Evolutionary conservation across 2,888 invertebrate species (phyloP).

Genomic region (Acrocyrtus sp.): DNA sequence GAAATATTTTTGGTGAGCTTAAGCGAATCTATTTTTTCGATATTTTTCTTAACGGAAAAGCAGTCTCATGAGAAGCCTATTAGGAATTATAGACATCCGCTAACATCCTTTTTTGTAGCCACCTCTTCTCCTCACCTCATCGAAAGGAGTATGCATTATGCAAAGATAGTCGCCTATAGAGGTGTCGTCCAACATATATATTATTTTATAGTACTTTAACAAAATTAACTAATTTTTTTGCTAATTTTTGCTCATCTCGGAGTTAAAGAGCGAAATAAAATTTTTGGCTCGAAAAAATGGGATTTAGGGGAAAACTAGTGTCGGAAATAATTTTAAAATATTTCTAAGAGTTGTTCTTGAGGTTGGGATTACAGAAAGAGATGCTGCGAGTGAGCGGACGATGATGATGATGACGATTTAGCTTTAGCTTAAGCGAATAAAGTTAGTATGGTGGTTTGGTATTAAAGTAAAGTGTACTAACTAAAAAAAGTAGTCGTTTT

Average conservation of each 20-base stretch:
- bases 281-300: background rate
- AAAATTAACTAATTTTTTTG: background rate
- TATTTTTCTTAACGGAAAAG: background rate
- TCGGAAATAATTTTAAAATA: slow-evolving; percentile 23
- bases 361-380: background rate
- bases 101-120: slow-evolving; percentile 32
- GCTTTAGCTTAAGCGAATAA: slow-evolving; percentile 33
- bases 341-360: background rate
- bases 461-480: slow-evolving; percentile 49
- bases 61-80: slow-evolving; percentile 34
- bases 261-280: no score
- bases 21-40: background rate
- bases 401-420: slow-evolving; percentile 17
- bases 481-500: slow-evolving; percentile 45
- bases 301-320: slow-evolving; percentile 17
- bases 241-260: no score
- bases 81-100: slow-evolving; percentile 49
- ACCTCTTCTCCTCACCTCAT: background rate
- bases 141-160: slow-evolving; percentile 35
- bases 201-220: slow-evolving; percentile 49
- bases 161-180: slow-evolving; percentile 48
- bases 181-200: slow-evolving; percentile 49
- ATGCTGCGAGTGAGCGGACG: background rate
- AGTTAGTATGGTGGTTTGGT: slow-evolving; percentile 36
- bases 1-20: background rate